Base-by-base conservation (phyloP, 2,888 invertebrate genomes). In the Cheilosia impressa region DNA sequence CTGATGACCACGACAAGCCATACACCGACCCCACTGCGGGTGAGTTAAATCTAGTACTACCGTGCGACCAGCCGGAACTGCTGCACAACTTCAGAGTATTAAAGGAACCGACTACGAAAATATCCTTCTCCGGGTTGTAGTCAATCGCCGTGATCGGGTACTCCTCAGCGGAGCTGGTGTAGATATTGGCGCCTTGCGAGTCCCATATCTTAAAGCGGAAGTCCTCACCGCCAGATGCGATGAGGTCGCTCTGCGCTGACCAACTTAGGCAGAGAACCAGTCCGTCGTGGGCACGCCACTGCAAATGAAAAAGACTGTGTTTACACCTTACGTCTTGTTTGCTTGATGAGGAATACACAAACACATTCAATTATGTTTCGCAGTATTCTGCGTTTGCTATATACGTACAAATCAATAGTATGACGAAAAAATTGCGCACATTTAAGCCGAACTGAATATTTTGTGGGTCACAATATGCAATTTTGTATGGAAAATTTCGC, bases 201-300 rank as follows among this genome's bases (percentile, higher is more conserved):
- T 99, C 98, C 99, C 99, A 99, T 22, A 99, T 95, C 94, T 95
- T 92, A 73, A 93, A 93, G 60, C 93, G 93, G 87, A 98, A 98
- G 92, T 99, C 99, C 93, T 99, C 99, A 63, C 98, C 98, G 0
- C 99, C 99, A 4, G 99, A 98, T 15, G 98, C 95, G 31, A 99
- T 95, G 7, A 98, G 93, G 87, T 97, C 96, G 88, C 98, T 97
- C 88, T 96, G 96, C 0, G 97, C 95, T 91, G 99, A 99, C 99
- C 99, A 99, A 88, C 98, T 96, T 0, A 98, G 94, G 88, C 97
- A 96, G 77, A 99, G 93, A 78, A 99, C 96, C 2, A 99, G 93
- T 1, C 97, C 98, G 88, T 99, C 99, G 90, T 99, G 99, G 4
- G 98, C 99, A 91, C 96, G 96, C 98, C 99, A 99, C 96, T 98